A percentile compares a stretch with the other conserved stretches of the same genome.
Evolutionary conservation across 2,888 invertebrate species (phyloP).

Genomic region (Chrysopilus asiliformis): DNA sequence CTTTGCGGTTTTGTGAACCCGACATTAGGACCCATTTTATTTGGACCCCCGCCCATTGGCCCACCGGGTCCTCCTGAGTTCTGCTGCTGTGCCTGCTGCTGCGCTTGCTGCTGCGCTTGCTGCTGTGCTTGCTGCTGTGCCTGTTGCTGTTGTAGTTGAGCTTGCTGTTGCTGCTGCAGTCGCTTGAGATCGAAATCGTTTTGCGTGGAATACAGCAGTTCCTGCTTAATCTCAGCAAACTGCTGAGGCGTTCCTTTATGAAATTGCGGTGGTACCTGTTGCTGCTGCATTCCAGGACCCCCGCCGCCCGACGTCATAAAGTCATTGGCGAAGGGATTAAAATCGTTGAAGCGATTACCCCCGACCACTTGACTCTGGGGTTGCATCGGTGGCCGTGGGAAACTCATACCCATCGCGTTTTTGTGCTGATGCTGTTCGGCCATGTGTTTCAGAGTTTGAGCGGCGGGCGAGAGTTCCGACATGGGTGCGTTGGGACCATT

Average conservation of each 20-base stretch:
- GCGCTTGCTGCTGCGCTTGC: constrained; percentile 23
- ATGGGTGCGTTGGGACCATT: constrained; percentile 38
- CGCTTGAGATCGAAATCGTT: constrained; percentile 37
- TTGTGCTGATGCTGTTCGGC: constrained; percentile 93
- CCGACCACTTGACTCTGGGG: constrained; percentile 36
- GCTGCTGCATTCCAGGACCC: constrained; percentile 28
- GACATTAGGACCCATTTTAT: constrained; percentile 28
- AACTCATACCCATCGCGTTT: constrained; percentile 50
- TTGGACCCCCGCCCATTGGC: constrained; percentile 14
- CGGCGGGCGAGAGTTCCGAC: constrained; percentile 76
- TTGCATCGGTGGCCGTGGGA: constrained; percentile 37
- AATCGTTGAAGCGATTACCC: constrained; percentile 45
- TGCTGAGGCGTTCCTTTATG: constrained; percentile 37
- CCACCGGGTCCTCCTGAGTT: constrained; percentile 28
- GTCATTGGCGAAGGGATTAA: constrained; percentile 41
- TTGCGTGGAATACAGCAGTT: constrained; percentile 38
- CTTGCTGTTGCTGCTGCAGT: constrained; percentile 27
- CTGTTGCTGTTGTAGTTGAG: constrained; percentile 21
- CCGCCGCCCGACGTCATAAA: constrained; percentile 29
- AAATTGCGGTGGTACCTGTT: constrained; percentile 25
- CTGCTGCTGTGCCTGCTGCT: constrained; percentile 22
- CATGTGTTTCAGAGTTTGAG: constrained; percentile 92
- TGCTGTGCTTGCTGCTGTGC: constrained; percentile 24
- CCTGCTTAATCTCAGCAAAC: constrained; percentile 43
- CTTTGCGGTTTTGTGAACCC: constrained; percentile 19